Evolutionary conservation across 2,113 vertebrate species (phyloP).

Genomic region (Cephalopterus ornatus): DNA sequence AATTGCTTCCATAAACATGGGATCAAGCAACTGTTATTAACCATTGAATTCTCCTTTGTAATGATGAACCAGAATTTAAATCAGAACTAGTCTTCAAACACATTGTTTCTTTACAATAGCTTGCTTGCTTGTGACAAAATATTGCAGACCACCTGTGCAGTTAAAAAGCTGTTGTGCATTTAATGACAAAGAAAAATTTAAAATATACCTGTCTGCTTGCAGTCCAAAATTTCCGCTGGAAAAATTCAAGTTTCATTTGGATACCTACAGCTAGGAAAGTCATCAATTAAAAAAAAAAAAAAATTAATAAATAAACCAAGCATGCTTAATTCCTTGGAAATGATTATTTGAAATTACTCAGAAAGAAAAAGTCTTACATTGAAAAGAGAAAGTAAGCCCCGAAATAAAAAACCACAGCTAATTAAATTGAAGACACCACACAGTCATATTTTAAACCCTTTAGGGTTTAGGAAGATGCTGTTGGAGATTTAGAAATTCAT

Average conservation of each 20-base stretch:
- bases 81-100: not conserved
- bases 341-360: not conserved
- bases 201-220: constrained; percentile 93
- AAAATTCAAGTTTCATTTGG: constrained; percentile 99
- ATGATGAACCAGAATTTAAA: not conserved
- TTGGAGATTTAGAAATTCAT: too few species aligned
- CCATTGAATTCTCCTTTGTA: not conserved
- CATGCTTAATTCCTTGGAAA: not conserved
- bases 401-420: not conserved
- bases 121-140: not conserved
- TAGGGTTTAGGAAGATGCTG: not conserved
- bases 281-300: constrained; percentile 25
- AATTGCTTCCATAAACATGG: not conserved
- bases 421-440: not conserved
- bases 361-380: not conserved
- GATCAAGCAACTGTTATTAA: not conserved
- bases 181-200: not conserved
- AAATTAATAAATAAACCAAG: not conserved
- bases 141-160: not conserved
- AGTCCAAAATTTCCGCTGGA: constrained; percentile 98
- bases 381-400: not conserved
- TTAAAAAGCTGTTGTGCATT: not conserved
- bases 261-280: constrained; percentile 93
- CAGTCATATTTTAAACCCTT: not conserved
- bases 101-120: not conserved